A percentile compares a stretch with the other conserved stretches of the same genome.
phyloP scores from a whole-genome alignment of 2,797 vertebrate genomes.

The Clarias fuscus region DNA sequence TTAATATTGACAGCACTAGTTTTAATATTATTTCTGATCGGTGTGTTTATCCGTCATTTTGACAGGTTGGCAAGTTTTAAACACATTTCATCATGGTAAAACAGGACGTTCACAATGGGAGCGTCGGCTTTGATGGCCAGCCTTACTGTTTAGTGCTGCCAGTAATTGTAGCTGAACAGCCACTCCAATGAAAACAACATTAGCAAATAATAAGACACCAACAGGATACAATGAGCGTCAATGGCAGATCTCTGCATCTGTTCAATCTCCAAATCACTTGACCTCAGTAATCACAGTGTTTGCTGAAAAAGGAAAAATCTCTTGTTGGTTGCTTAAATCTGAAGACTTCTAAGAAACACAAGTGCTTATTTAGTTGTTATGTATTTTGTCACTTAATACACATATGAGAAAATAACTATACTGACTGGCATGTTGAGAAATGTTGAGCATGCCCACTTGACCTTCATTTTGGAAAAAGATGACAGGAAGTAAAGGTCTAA shows the following conservation, averaged over 20 bases:
- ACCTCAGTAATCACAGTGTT: neutral
- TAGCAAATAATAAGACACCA: neutral
- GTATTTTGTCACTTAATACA: neutral
- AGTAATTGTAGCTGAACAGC: neutral
- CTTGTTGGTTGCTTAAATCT: constrained; percentile 1
- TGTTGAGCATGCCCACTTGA: neutral
- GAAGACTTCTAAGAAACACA: neutral
- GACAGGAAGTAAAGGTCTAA: neutral
- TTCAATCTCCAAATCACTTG: constrained; percentile 16
- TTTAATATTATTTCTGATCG: too few relatives aligned
- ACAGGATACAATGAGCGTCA: neutral
- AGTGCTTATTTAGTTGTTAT: neutral
- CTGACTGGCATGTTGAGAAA: neutral
- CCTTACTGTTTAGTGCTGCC: constrained; percentile 68
- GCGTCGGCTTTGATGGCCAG: neutral
- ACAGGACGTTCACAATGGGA: neutral
- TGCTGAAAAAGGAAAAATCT: neutral
- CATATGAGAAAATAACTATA: neutral
- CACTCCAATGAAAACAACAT: constrained; percentile 30
- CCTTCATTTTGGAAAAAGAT: neutral
- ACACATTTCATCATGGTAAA: neutral
- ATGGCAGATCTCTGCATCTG: constrained; percentile 24
- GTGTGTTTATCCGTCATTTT: too few relatives aligned
- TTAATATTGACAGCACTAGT: too few relatives aligned
- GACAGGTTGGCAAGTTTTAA: neutral